Evolutionary conservation across 2,888 invertebrate species (phyloP), one percentile per base, ranked within the genome.

Genomic region (Melieria crassipennis): DNA sequence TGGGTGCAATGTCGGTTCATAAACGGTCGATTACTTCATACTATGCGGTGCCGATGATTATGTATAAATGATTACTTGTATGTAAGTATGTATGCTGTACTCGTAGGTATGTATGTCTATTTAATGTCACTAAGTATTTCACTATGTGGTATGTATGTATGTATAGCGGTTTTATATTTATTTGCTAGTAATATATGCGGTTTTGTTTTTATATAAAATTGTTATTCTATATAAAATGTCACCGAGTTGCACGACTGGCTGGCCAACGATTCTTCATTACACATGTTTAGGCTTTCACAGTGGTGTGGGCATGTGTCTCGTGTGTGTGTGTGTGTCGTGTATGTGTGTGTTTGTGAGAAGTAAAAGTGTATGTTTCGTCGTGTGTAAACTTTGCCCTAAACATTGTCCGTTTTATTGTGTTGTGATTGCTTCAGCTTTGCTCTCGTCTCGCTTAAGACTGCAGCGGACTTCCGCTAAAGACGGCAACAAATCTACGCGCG

Each of bases 11-110:
- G 46, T 6, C 13, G 56, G 13, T 56, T 56, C 30, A 60, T 11
- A 13, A 52, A 60, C 61, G 52, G 50, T 52, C 61, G 60, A 61
- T 60, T 66, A 55, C 61, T 82, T 84, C 83, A 83, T 83, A 84
- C 81, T 84, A 82, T 84, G 80, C 79, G 83, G 84, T 83, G 83
- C 84, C 81, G 79, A 79, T 82, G 83, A 82, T 80, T 83, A 84
- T 84, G 85, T 84, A 81, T 81, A 82, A 78, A 80, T 81, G 81
- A 79, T 74, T 78, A 73, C 60, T 75, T 73, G 72, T 74, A 61
- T 70, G 62, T 69, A 75, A 77, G 73, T 76, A 47, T 74, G 71
- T 75, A 71, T 75, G 75, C 76, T 74, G 73, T 79, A 56, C 60
- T 57, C 61, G 65, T 9, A 62, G 60, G 56, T 70, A 42, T 55